Evolutionary conservation across 1,140 invertebrate genomes (phyloP).

Genomic region (Eufriesea mexicana): DNA sequence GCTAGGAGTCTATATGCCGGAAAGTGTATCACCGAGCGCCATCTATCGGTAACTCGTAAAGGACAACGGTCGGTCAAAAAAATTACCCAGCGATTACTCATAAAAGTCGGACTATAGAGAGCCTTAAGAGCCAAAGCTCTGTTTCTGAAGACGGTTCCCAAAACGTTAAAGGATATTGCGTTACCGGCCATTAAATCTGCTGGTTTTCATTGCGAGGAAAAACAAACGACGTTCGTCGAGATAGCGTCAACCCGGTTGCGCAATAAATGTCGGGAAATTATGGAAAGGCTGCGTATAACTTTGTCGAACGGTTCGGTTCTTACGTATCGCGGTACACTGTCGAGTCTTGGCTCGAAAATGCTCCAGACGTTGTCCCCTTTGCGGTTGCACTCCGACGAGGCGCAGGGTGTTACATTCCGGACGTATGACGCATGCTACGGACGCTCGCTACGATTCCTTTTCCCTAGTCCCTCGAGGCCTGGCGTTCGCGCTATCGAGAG

Average conservation of each 20-base stretch:
- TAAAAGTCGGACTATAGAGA: not conserved
- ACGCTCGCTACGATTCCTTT: conserved; percentile 69
- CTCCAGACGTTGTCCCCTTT: conserved; percentile 60
- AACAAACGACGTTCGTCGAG: not conserved
- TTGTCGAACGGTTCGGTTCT: not conserved
- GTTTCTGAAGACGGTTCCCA: not conserved
- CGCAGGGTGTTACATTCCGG: conserved; percentile 76
- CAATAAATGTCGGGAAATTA: conserved; percentile 15
- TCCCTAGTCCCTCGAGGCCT: conserved; percentile 52
- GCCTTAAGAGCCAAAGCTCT: not conserved
- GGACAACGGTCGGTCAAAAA: not conserved
- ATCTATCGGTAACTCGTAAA: not conserved
- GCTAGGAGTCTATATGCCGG: not conserved
- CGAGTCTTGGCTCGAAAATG: conserved; percentile 35
- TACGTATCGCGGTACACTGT: not conserved
- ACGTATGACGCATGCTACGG: conserved; percentile 75
- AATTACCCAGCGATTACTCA: not conserved
- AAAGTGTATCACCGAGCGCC: not conserved
- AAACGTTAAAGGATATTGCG: not conserved
- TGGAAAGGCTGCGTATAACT: conserved; percentile 2
- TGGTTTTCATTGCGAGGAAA: not conserved
- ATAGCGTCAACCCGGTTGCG: not conserved
- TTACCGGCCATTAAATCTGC: not conserved
- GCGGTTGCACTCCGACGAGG: conserved; percentile 62
- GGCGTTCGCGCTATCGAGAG: conserved; percentile 24